A percentile compares a stretch with the other conserved stretches of the same genome.
phyloP scores from a whole-genome alignment of 2,797 vertebrate species.

The Helarctos malayanus region DNA sequence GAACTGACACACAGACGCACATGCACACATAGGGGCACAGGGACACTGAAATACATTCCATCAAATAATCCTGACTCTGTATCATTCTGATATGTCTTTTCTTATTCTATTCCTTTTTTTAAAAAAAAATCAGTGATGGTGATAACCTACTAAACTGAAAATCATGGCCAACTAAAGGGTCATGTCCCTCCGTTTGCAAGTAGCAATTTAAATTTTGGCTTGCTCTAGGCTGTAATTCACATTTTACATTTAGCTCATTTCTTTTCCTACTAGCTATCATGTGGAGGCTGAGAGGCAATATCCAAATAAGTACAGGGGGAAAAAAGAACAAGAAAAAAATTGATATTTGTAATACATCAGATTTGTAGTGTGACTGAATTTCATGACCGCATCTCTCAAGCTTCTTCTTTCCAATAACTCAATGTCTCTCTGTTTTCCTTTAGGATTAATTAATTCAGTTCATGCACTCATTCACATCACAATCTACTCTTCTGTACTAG shows the following conservation, averaged over 20 bases:
- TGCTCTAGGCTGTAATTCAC: conserved; percentile 7
- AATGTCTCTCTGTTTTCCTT: neutral
- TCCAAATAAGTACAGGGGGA: neutral
- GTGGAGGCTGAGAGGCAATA: neutral
- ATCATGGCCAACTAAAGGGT: neutral
- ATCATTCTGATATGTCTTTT: neutral
- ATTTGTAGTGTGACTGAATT: neutral
- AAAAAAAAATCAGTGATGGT: neutral
- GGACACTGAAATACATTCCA: neutral
- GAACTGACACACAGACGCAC: neutral
- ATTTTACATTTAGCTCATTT: conserved; percentile 42
- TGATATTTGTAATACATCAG: neutral
- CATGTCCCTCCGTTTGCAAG: conserved; percentile 3
- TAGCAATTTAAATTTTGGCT: conserved; percentile 55
- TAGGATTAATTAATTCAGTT: neutral
- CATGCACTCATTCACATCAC: neutral
- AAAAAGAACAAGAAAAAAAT: neutral
- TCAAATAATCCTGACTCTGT: neutral
- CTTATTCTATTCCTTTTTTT: neutral
- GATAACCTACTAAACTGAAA: neutral
- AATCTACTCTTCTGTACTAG: neutral
- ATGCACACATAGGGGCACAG: neutral
- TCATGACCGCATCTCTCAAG: neutral
- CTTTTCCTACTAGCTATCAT: neutral
- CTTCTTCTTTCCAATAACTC: neutral